These are phyloP conservation scores for Zelleria hepariella DNA, from an alignment of 2,888 invertebrate genomes.

Conservation along the genomic window DNA sequence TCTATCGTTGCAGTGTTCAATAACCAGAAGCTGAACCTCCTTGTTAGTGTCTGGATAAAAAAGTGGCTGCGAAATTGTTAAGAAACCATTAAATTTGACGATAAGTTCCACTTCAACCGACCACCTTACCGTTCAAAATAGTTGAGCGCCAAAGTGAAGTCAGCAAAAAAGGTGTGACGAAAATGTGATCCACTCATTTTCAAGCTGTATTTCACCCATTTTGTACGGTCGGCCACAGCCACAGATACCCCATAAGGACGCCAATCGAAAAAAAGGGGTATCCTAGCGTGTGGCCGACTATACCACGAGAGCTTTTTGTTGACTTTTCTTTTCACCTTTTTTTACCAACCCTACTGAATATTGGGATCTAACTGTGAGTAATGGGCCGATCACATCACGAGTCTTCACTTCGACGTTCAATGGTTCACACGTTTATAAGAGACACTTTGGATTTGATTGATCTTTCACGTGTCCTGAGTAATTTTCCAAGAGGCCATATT, in stretches of 20 bases:
- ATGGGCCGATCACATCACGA: not conserved
- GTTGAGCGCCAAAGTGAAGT: not conserved
- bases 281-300: too few species aligned
- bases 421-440: not conserved
- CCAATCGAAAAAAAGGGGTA: too few species aligned
- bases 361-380: not conserved
- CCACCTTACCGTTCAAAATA: constrained; percentile 4
- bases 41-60: not conserved
- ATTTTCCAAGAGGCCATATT: too few species aligned
- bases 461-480: too few species aligned
- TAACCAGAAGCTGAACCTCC: too few species aligned
- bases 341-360: not conserved
- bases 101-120: constrained; percentile 13
- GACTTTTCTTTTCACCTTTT: not conserved
- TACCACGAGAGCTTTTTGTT: not conserved
- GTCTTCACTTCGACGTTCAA: not conserved
- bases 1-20: too few species aligned
- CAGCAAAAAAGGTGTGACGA: not conserved
- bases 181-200: not conserved
- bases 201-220: not conserved
- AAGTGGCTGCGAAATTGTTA: not conserved
- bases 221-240: too few species aligned
- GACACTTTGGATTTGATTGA: not conserved
- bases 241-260: too few species aligned
- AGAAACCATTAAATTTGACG: constrained; percentile 10